A percentile compares a stretch with the other conserved stretches of the same genome.
Evolutionary conservation across 2,888 invertebrate species (phyloP).

Genomic region (Eupelmus urozonus): DNA sequence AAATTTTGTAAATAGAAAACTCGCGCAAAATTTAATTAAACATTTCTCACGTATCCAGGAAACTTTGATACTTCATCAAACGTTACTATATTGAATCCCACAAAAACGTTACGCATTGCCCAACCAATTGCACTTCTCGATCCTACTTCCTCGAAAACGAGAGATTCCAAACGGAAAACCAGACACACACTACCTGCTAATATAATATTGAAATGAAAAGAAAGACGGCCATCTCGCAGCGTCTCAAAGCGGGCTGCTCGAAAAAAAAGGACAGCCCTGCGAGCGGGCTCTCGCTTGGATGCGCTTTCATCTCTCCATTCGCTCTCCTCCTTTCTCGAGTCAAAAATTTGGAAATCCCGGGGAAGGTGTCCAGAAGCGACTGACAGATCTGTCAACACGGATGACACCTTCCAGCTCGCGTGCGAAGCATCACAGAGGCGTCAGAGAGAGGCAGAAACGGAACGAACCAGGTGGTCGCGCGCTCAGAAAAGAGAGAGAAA

Average conservation of each 20-base stretch:
- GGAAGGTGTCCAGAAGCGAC: constrained; percentile 66
- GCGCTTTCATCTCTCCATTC: constrained; percentile 40
- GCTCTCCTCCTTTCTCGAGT: constrained; percentile 51
- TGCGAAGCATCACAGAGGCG: constrained; percentile 13
- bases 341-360: constrained; percentile 57
- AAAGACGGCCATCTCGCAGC: too few species aligned
- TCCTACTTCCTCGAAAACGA: too few species aligned
- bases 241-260: too few species aligned
- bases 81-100: too few species aligned
- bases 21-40: too few species aligned
- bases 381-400: constrained; percentile 76
- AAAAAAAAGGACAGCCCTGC: not conserved
- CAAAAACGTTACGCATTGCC: constrained; percentile 4
- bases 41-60: too few species aligned
- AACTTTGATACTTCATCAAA: too few species aligned
- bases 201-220: constrained; percentile 46
- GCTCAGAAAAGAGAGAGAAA: constrained; percentile 54
- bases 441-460: constrained; percentile 17
- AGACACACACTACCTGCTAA: constrained; percentile 46
- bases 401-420: constrained; percentile 71
- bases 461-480: constrained; percentile 68
- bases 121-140: constrained; percentile 29
- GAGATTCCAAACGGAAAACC: too few species aligned
- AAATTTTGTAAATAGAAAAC: too few species aligned
- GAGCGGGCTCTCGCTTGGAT: constrained; percentile 25